phyloP scores from a whole-genome alignment of 2,888 invertebrate genomes.

The Nasonia oneida region DNA sequence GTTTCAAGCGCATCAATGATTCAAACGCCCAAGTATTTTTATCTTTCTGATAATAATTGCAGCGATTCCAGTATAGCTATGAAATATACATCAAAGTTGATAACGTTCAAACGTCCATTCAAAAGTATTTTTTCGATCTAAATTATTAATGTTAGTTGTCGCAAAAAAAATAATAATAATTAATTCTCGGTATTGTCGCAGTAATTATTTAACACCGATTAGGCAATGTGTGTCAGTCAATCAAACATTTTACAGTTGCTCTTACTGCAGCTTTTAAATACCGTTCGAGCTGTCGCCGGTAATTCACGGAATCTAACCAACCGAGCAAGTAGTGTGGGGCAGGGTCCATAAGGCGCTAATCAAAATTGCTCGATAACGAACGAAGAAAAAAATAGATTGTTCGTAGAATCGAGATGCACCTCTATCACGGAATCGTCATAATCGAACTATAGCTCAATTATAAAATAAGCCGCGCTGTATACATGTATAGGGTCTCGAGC shows the following conservation, averaged over 20 bases:
- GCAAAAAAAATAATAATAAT: neutral
- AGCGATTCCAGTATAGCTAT: neutral
- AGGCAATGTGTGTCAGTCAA: neutral
- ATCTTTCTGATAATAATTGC: neutral
- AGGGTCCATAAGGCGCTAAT: neutral
- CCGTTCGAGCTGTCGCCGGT: neutral
- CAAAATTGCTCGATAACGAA: slow-evolving; percentile 41
- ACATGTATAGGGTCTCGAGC: neutral
- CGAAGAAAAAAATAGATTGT: slow-evolving; percentile 54
- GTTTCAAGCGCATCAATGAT: neutral
- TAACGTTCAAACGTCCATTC: no score
- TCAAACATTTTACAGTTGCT: neutral
- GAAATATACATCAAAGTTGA: neutral
- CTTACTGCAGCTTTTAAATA: neutral
- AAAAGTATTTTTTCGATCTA: no score
- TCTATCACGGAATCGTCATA: slow-evolving; percentile 59
- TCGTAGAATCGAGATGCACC: slow-evolving; percentile 58
- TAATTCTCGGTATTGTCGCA: neutral
- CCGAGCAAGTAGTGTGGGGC: neutral
- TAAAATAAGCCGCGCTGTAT: neutral
- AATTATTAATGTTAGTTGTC: no score
- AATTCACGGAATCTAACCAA: neutral
- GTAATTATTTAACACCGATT: neutral
- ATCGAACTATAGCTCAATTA: slow-evolving; percentile 59
- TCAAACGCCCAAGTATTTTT: neutral